These are phyloP conservation scores for Tiliacea aurago DNA, from an alignment of 2,888 invertebrate species.

Conservation along the genomic window DNA sequence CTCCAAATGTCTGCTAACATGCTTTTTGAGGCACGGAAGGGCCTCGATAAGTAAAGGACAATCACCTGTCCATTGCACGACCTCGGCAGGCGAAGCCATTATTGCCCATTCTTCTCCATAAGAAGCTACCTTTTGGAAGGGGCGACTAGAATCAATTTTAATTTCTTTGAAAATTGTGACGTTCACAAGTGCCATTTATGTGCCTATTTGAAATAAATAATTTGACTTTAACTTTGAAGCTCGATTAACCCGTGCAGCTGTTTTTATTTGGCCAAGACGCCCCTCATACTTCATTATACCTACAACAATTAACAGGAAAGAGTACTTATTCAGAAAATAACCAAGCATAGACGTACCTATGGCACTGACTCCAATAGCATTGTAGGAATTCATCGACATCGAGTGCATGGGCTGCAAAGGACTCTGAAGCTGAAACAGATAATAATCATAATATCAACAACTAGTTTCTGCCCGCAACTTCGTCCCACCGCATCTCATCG, in stretches of 20 bases:
- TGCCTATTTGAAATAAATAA: too few relatives aligned
- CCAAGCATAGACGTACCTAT: conserved; percentile 76
- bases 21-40: background rate
- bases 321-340: background rate
- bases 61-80: background rate
- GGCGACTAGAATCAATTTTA: too few relatives aligned
- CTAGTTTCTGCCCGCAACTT: background rate
- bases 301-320: background rate
- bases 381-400: conserved; percentile 86
- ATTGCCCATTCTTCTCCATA: too few relatives aligned
- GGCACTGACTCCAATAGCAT: conserved; percentile 80
- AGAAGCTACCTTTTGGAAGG: too few relatives aligned
- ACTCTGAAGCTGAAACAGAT: conserved; percentile 81
- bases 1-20: background rate
- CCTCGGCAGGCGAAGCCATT: background rate
- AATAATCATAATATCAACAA: conserved; percentile 1
- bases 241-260: background rate
- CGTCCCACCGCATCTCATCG: background rate
- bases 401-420: conserved; percentile 86
- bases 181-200: too few relatives aligned
- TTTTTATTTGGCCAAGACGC: background rate
- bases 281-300: background rate
- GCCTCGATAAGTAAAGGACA: background rate
- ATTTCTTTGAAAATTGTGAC: too few relatives aligned
- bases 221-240: too few relatives aligned